Base-by-base conservation (phyloP, 2,113 vertebrate genomes). In the Heterotis niloticus region DNA sequence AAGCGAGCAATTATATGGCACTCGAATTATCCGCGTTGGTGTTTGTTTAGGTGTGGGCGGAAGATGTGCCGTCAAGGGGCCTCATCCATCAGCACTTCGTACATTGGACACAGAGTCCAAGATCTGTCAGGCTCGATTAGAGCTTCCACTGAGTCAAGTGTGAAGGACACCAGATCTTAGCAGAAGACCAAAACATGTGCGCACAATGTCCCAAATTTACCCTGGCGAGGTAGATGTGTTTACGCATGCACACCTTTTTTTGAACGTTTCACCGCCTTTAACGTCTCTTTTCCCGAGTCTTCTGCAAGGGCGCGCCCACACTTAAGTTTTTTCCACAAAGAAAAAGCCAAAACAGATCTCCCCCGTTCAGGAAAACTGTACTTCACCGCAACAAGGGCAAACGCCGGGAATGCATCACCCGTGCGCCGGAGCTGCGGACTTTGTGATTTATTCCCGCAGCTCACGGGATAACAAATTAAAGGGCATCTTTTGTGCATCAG, bases 1-100 rank as follows among this genome's bases (percentile, higher is more conserved):
- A 83, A 79, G 80, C 78, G 78, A 85, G 83, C 80, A 81, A 84
- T 82, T 73, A 77, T 59, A 83, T 69, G 80, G 52, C 79, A 77
- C 75, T 69, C 71, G 82, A 79, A 77, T 80, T 80, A 79, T 79
- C 28, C 56, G 52, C 28, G 79, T 83, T 84, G 81, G 78, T 64
- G 81, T 64, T 81, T 79, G 67, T 87, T 81, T 86, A 80, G 67
- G 56, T 34, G 26, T 57, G 26, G 34, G 79, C 17, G 24, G 57
- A 23, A 65, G 66, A 64, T 70, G 75, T 28, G 51, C 34, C 29
- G 29, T 73, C 59, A 54, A 56, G 66, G 24, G n/a, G 24, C 65
- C 18, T 34, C 70, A 59, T 76, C 79, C 44, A 75, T 76, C 34
- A 51, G 69, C 20, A 7, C 13, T 75, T 62, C 44, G 62, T 70